Percentiles rank a stretch among this genome's conserved stretches.
phyloP scores from a whole-genome alignment of 2,888 invertebrate genomes.

The Polylopha cassiicola region DNA sequence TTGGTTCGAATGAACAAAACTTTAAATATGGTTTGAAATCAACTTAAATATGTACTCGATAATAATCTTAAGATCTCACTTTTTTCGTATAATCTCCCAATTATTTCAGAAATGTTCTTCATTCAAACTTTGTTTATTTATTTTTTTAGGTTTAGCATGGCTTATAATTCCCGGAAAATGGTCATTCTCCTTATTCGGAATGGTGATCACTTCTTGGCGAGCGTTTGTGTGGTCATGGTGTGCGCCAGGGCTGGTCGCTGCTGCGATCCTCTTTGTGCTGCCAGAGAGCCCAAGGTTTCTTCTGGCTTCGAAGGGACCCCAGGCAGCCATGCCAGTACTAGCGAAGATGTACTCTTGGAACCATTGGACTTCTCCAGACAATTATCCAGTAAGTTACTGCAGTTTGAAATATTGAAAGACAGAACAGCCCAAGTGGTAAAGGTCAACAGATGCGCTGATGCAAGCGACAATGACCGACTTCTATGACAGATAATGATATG shows the following conservation, averaged over 20 bases:
- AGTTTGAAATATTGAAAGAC: no score
- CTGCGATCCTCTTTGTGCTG: constrained; percentile 72
- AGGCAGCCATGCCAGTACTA: constrained; percentile 79
- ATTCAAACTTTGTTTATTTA: neutral
- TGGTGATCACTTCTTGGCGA: constrained; percentile 85
- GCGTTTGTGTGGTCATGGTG: constrained; percentile 82
- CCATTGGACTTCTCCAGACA: constrained; percentile 35
- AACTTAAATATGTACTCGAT: no score
- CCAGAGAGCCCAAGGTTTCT: constrained; percentile 89
- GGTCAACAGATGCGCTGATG: no score
- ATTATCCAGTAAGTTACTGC: constrained; percentile 61
- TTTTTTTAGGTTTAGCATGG: constrained; percentile 79
- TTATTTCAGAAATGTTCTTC: no score
- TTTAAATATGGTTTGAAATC: no score
- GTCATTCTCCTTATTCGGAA: constrained; percentile 51
- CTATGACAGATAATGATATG: no score
- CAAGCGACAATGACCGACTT: no score
- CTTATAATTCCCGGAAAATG: constrained; percentile 79
- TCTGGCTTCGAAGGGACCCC: constrained; percentile 78
- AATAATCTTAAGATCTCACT: no score
- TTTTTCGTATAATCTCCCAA: no score
- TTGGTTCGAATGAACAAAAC: no score
- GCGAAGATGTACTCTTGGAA: constrained; percentile 77
- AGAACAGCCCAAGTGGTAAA: no score
- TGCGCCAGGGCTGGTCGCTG: constrained; percentile 79